Percentiles rank a stretch among this genome's conserved stretches.
Conservation (phyloP, 2,113 vertebrate genomes). For the Calidris pugnax region DNA sequence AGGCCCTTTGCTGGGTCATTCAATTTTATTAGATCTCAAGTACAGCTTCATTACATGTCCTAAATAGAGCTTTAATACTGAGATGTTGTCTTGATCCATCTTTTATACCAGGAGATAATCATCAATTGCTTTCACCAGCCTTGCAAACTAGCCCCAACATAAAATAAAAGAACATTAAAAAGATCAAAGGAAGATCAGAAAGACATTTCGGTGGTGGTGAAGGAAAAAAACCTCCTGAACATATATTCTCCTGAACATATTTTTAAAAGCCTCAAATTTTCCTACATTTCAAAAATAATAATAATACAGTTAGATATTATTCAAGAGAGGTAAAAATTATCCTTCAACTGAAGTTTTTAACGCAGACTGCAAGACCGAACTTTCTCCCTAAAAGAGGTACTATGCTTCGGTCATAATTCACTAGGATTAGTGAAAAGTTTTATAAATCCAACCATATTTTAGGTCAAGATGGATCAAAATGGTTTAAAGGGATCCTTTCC, state of each 20-base stretch:
- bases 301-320: neutral
- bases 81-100: neutral
- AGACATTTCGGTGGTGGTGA: neutral
- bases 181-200: neutral
- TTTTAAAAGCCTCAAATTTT: neutral
- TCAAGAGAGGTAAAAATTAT: neutral
- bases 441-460: neutral
- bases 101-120: neutral
- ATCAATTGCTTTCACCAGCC: neutral
- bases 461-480: neutral
- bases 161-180: neutral
- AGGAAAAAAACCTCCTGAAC: neutral
- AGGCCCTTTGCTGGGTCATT: neutral
- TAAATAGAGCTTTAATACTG: neutral
- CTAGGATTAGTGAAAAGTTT: neutral
- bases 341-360: neutral
- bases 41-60: neutral
- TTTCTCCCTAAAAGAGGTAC: neutral
- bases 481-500: neutral
- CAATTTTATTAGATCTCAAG: accelerated
- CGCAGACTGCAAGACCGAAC: neutral
- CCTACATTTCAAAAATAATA: neutral
- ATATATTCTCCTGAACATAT: neutral
- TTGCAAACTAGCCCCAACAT: neutral
- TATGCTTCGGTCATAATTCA: neutral